phyloP scores from a whole-genome alignment of 2,888 invertebrate genomes.

The Agonum fuliginosum region DNA sequence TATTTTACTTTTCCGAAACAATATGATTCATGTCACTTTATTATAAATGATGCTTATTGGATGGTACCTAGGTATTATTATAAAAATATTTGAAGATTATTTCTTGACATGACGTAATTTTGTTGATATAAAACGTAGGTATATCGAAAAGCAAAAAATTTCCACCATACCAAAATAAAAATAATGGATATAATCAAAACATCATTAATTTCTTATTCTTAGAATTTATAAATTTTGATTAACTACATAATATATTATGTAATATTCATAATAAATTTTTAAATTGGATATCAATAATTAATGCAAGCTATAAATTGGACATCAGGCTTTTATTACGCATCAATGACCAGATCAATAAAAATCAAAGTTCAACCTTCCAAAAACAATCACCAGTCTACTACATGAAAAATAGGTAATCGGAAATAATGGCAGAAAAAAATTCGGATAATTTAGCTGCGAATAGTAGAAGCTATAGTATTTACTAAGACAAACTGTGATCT shows the following conservation, averaged over 20 bases:
- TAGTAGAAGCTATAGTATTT: neutral
- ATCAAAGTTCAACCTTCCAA: slow-evolving; percentile 11
- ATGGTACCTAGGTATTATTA: neutral
- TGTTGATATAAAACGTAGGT: slow-evolving; percentile 10
- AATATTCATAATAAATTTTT: too few relatives aligned
- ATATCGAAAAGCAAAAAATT: neutral
- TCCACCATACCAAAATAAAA: neutral
- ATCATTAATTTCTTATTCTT: neutral
- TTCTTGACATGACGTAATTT: neutral
- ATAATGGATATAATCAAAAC: neutral
- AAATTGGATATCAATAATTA: too few relatives aligned
- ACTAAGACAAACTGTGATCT: too few relatives aligned
- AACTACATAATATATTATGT: too few relatives aligned
- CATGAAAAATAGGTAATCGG: neutral
- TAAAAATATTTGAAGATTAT: slow-evolving; percentile 24
- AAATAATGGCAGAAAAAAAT: neutral
- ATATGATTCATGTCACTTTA: neutral
- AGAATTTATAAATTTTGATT: too few relatives aligned
- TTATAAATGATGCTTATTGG: neutral
- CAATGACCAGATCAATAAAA: slow-evolving; percentile 18
- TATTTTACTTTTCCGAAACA: neutral
- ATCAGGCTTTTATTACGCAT: slow-evolving; percentile 32
- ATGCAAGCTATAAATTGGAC: neutral
- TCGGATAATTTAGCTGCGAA: neutral
- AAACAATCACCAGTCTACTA: neutral